phyloP scores from a whole-genome alignment of 1,140 invertebrate genomes.

The Trialeurodes vaporariorum region DNA sequence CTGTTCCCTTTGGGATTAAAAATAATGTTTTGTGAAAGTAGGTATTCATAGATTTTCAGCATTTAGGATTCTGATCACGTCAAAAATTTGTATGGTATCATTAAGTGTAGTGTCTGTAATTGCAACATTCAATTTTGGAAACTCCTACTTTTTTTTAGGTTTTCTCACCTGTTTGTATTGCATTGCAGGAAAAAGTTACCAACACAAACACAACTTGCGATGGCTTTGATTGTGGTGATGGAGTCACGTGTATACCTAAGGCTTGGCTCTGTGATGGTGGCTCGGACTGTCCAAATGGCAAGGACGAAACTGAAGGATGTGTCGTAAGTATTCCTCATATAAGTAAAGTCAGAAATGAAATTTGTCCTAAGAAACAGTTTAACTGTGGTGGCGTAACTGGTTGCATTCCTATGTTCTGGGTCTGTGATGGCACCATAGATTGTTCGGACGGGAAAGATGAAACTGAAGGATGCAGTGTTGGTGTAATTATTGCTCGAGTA shows the following conservation, averaged over 20 bases:
- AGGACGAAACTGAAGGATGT: slow-evolving; percentile 38
- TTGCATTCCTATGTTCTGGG: slow-evolving; percentile 49
- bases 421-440: slow-evolving; percentile 49
- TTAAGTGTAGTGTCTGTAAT: no score
- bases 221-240: slow-evolving; percentile 24
- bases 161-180: no score
- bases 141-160: no score
- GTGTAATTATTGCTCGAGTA: neutral
- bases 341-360: neutral
- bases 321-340: neutral
- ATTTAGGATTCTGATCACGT: no score
- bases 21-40: no score
- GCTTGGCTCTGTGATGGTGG: slow-evolving; percentile 45
- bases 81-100: no score
- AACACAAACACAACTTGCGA: neutral
- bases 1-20: no score
- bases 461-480: slow-evolving; percentile 17
- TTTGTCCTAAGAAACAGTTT: slow-evolving; percentile 7
- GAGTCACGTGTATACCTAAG: slow-evolving; percentile 40
- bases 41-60: no score
- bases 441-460: slow-evolving; percentile 56
- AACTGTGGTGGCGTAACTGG: slow-evolving; percentile 46
- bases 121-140: no score
- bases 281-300: slow-evolving; percentile 46
- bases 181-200: no score